Evolutionary conservation across 1,140 invertebrate genomes (phyloP).

Genomic region (Scylla paramamosain): DNA sequence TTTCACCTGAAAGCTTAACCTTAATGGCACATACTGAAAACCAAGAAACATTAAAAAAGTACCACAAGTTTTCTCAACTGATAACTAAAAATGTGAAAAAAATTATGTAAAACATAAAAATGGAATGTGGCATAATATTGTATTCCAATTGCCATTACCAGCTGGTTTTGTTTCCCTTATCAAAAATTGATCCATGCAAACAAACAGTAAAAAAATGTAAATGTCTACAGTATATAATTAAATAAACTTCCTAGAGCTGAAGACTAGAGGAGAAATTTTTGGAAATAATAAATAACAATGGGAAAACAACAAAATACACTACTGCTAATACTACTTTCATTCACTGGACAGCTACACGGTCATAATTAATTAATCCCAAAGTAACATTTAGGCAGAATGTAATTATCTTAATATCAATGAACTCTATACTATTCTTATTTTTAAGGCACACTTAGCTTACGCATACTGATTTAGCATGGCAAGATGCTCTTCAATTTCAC

Average conservation of each 20-base stretch:
- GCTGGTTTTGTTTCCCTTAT: not conserved
- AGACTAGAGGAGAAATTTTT: not conserved
- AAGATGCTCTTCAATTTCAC: constrained; percentile 4
- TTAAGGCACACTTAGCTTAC: constrained; percentile 61
- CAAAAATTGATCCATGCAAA: constrained; percentile 39
- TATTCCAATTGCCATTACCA: constrained; percentile 35
- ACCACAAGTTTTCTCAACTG: not conserved
- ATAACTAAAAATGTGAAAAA: constrained; percentile 7
- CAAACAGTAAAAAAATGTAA: not conserved
- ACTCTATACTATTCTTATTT: not conserved
- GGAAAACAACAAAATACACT: not conserved
- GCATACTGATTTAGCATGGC: constrained; percentile 19
- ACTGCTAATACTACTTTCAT: not conserved
- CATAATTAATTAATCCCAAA: not conserved
- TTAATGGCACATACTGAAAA: constrained; percentile 60
- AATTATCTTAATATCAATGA: constrained; percentile 35
- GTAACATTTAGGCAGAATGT: constrained; percentile 57
- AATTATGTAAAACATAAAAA: not conserved
- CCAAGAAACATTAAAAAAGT: constrained; percentile 44
- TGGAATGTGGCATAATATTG: constrained; percentile 37
- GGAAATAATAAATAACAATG: not conserved
- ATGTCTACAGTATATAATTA: not conserved
- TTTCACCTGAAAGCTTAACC: constrained; percentile 17
- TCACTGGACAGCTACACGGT: not conserved
- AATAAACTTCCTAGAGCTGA: not conserved